Base-by-base conservation (phyloP, 2,113 vertebrate genomes). In the Anoplopoma fimbria region DNA sequence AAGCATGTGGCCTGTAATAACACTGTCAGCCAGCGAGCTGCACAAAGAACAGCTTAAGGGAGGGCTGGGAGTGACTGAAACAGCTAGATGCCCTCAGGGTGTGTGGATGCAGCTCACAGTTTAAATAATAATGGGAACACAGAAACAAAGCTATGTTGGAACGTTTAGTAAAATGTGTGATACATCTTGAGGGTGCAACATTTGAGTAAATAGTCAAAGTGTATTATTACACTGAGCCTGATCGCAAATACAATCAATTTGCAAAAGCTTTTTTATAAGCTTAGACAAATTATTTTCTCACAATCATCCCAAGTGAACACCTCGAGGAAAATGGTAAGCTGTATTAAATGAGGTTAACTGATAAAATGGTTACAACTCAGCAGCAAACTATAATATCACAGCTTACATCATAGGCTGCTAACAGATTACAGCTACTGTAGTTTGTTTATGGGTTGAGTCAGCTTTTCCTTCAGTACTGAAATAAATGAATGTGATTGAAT, bases 1-100 rank as follows among this genome's bases (percentile, higher is more conserved):
- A 75, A 53, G 51, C 75, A 31, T 63, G 75, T 36, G 72, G 75
- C 33, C 55, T 5, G 63, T 87, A 75, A 83, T 79, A 79, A 79
- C 57, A 57, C 27, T 33, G 25, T 71, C 25, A 71, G 68, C 38
- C 77, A 65, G 62, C 69, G 12, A 81, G 76, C 83, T 74, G 79
- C 79, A 65, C 23, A 33, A 55, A 79, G 62, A 80, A 68, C 58
- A 65, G 75, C 62, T 87, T 9, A 62, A 79, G 79, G 61, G 57
- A n/a, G 62, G 57, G 57, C 61, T 69, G 81, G 40, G 55, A 77
- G 73, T 57, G 81, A 86, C 23, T n/a, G n/a, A n/a, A n/a, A n/a
- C n/a, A n/a, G n/a, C n/a, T 84, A 51, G 51, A 49, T 25, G 69
- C 15, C 53, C 55, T 73, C 9, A 5, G 40, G 73, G 49, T 38